A percentile compares a stretch with the other conserved stretches of the same genome.
Conservation (phyloP, 1,140 invertebrate genomes). For the Nymphalis io region DNA sequence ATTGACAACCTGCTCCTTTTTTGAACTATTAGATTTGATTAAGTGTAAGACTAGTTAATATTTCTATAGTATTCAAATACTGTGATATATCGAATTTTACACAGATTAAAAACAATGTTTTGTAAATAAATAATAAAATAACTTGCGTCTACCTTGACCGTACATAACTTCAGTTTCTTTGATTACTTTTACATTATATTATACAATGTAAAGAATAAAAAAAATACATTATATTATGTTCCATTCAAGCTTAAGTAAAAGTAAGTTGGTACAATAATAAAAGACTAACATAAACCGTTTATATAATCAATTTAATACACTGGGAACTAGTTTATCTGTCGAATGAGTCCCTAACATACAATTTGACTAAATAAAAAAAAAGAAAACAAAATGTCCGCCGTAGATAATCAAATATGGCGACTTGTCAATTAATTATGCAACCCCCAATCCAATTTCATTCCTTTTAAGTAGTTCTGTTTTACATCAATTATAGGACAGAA, state of each 20-base stretch:
- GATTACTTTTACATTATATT: too few species aligned
- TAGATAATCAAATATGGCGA: constrained; percentile 33
- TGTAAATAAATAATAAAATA: too few species aligned
- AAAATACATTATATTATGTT: too few species aligned
- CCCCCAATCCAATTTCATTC: constrained; percentile 26
- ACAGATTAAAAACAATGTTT: too few species aligned
- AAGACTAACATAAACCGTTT: neutral
- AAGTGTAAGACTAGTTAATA: too few species aligned
- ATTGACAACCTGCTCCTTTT: too few species aligned
- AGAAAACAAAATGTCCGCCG: constrained; percentile 24
- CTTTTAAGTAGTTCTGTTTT: constrained; percentile 21
- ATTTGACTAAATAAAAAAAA: constrained; percentile 5
- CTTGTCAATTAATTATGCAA: constrained; percentile 33
- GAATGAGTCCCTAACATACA: constrained; percentile 3
- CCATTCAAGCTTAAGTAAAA: too few species aligned
- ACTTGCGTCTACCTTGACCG: too few species aligned
- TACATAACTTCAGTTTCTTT: too few species aligned
- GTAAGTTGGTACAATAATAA: neutral
- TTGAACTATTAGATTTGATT: too few species aligned
- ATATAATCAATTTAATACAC: constrained; percentile 2
- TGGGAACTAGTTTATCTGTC: constrained; percentile 2
- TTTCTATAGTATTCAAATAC: too few species aligned
- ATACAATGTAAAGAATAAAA: neutral
- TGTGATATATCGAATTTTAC: too few species aligned
- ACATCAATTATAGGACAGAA: constrained; percentile 20